phyloP scores from a whole-genome alignment of 2,113 vertebrate genomes.

The Notarius quadriscutis region DNA sequence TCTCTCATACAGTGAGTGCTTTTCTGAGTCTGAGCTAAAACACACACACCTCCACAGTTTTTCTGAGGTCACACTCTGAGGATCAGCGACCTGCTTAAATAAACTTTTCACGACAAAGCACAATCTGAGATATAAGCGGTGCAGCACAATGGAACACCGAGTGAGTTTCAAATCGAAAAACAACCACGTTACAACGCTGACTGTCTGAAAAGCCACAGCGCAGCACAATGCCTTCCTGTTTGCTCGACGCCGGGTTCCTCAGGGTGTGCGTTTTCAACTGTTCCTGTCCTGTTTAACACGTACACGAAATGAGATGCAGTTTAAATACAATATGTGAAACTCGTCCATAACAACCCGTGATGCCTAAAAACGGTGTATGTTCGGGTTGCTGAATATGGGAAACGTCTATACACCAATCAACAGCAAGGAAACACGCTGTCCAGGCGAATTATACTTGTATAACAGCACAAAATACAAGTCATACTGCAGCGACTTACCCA shows the following conservation, averaged over 20 bases:
- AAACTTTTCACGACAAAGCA: background rate
- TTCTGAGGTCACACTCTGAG: background rate
- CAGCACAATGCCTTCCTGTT: background rate
- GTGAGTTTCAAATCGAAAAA: background rate
- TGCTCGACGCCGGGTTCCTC: background rate
- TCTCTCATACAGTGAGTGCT: background rate
- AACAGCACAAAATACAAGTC: background rate
- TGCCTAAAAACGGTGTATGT: no score
- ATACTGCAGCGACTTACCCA: no score
- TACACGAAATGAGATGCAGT: background rate
- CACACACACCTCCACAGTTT: background rate
- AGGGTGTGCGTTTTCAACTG: background rate
- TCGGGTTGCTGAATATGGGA: no score
- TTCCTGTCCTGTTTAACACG: no score
- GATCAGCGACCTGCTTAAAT: background rate
- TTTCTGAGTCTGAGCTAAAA: background rate
- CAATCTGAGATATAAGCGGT: background rate
- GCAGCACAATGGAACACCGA: background rate
- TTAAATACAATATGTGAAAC: background rate
- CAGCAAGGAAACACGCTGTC: no score
- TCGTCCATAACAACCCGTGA: background rate
- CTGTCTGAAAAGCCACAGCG: background rate
- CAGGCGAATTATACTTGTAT: background rate
- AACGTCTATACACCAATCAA: no score
- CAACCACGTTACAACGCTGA: background rate